Percentiles rank a stretch among this genome's conserved stretches.
phyloP scores from a whole-genome alignment of 2,888 invertebrate genomes.

The Pseudanteris insignis region DNA sequence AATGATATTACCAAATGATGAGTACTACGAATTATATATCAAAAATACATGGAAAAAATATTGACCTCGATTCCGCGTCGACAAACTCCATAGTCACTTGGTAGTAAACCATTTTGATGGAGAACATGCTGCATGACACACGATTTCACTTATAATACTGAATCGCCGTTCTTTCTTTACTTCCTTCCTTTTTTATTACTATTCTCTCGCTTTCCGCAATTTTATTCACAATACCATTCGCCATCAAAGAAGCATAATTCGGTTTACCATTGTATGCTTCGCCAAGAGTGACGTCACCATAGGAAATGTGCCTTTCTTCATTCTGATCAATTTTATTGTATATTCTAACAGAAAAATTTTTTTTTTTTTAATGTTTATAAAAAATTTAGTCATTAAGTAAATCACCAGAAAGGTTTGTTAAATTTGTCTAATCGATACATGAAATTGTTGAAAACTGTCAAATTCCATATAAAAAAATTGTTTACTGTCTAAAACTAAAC shows the following conservation, averaged over 20 bases:
- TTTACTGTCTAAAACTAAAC: no score
- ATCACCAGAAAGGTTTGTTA: no score
- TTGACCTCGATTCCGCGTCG: slow-evolving; percentile 45
- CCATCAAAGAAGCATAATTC: slow-evolving; percentile 13
- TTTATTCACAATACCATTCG: slow-evolving; percentile 28
- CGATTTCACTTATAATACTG: slow-evolving; percentile 36
- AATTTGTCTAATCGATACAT: no score
- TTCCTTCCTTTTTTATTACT: slow-evolving; percentile 25
- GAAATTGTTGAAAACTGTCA: no score
- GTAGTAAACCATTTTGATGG: slow-evolving; percentile 61
- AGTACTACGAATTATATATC: background rate
- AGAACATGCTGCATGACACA: slow-evolving; percentile 55
- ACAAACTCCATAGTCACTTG: slow-evolving; percentile 63
- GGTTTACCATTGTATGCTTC: slow-evolving; percentile 7
- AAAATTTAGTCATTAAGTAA: no score
- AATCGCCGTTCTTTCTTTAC: slow-evolving; percentile 29
- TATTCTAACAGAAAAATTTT: no score
- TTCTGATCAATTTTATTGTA: no score
- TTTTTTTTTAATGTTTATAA: no score
- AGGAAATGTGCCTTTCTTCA: background rate
- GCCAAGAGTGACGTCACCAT: background rate
- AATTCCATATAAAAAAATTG: no score
- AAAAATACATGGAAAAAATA: no score
- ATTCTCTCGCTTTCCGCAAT: slow-evolving; percentile 41
- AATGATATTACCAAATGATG: no score